Conservation (phyloP, 1,140 invertebrate species). For the Nixonia krombeini region DNA sequence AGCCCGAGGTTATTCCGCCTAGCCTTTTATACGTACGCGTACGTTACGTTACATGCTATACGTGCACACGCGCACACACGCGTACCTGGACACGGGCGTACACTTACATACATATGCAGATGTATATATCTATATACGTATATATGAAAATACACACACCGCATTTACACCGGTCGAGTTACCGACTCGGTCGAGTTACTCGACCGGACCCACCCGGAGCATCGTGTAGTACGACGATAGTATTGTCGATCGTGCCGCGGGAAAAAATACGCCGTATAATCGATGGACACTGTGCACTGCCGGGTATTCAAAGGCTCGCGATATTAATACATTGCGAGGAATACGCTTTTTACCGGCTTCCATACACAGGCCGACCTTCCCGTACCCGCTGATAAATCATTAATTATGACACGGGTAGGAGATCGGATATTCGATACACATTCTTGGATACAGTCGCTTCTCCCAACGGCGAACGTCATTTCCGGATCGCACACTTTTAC, state of each 20-base stretch:
- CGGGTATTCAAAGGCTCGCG: constrained; percentile 18
- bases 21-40: constrained; percentile 38
- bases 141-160: constrained; percentile 21
- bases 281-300: constrained; percentile 19
- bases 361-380: no score
- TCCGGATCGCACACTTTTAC: no score
- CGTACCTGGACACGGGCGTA: no score
- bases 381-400: no score
- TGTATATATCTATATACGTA: constrained; percentile 26
- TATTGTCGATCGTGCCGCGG: constrained; percentile 8
- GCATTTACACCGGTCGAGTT: constrained; percentile 52
- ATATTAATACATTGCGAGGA: no score
- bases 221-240: constrained; percentile 36
- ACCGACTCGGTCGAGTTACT: constrained; percentile 37
- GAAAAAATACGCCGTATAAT: constrained; percentile 25
- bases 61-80: constrained; percentile 14
- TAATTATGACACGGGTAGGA: no score
- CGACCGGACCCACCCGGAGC: constrained; percentile 34
- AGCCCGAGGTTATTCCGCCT: constrained; percentile 45
- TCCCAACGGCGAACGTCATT: no score
- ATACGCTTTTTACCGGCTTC: no score
- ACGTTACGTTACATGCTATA: no score
- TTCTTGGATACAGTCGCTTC: no score
- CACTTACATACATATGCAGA: constrained; percentile 21
- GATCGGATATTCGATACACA: no score